Evolutionary conservation across 2,113 vertebrate genomes (phyloP).

Genomic region (Micronycteris hirsuta): DNA sequence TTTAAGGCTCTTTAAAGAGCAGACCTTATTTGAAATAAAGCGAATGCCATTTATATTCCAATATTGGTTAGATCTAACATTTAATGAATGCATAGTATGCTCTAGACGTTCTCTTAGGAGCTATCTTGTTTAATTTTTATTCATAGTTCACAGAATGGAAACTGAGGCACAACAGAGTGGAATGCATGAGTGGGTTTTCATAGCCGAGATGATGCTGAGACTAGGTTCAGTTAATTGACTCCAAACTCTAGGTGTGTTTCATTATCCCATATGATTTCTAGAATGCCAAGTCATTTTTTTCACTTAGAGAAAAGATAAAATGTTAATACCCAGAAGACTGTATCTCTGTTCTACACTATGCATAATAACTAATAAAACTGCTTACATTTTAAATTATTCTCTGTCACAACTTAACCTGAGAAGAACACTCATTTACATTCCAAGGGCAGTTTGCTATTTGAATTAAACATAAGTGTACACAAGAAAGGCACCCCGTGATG

Average conservation of each 20-base stretch:
- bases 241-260: background rate
- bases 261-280: background rate
- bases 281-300: slow-evolving; percentile 32
- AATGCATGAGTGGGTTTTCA: background rate
- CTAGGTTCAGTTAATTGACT: background rate
- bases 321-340: slow-evolving; percentile 44
- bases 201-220: background rate
- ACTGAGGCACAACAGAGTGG: background rate
- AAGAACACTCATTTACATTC: slow-evolving; percentile 63
- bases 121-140: background rate
- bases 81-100: background rate
- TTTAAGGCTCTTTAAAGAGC: slow-evolving; percentile 9
- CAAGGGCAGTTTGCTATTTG: slow-evolving; percentile 50
- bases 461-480: slow-evolving; percentile 72
- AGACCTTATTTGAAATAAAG: background rate
- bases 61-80: background rate
- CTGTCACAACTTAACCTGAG: slow-evolving; percentile 60
- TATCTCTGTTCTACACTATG: slow-evolving; percentile 38
- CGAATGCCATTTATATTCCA: background rate
- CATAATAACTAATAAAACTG: slow-evolving; percentile 64
- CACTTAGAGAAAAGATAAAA: slow-evolving; percentile 48
- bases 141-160: background rate
- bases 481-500: slow-evolving; percentile 56
- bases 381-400: slow-evolving; percentile 68
- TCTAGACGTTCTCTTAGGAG: background rate